Base-by-base conservation (phyloP, 2,113 vertebrate genomes). In the Campylomormyrus numenius region DNA sequence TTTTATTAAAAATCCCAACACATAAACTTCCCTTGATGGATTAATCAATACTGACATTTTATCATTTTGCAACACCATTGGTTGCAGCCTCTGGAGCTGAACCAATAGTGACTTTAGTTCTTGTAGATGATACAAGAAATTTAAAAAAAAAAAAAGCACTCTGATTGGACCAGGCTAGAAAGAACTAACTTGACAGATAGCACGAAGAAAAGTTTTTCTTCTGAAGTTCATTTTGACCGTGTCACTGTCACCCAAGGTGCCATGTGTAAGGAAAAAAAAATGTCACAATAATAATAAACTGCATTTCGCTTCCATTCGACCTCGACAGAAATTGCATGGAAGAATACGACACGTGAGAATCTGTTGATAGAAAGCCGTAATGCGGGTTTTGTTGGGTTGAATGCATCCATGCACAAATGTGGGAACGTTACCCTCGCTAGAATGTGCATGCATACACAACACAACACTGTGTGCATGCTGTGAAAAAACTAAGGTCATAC, bases 331-430 rank as follows among this genome's bases (percentile, higher is more conserved):
- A 19, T 9, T 27, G 50, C 35, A 84, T 53, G 17, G 7, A 56
- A 42, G 74, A 42, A 49, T n/a, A 84, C 49, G 17, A 52, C 49
- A 45, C 13, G 9, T 89, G 74, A 84, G 74, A 56, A 89, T 35
- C 66, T 35, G 77, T 9, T 35, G n/a, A 83, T 49, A 89, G 74
- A 46, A 53, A 50, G 35, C 9, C 5, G 15, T 52, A 31, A 89
- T 13, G 45, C 62, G 53, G 74, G 45, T 84, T 84, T 17, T 56
- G 35, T 35, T 50, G 66, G 56, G 56, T 39, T 31, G 53, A 74
- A 90, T 90, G 53, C 39, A 85, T 70, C 39, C 58, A 88, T 90
- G 49, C 86, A 88, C 17, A 46, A 80, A 88, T 53, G 66, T 53
- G 48, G 85, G 48, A 88, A 80, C 17, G 39, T 83, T 88, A 42